Evolutionary conservation across 2,888 invertebrate species (phyloP).

Genomic region (Lepetodrilus schrolli): DNA sequence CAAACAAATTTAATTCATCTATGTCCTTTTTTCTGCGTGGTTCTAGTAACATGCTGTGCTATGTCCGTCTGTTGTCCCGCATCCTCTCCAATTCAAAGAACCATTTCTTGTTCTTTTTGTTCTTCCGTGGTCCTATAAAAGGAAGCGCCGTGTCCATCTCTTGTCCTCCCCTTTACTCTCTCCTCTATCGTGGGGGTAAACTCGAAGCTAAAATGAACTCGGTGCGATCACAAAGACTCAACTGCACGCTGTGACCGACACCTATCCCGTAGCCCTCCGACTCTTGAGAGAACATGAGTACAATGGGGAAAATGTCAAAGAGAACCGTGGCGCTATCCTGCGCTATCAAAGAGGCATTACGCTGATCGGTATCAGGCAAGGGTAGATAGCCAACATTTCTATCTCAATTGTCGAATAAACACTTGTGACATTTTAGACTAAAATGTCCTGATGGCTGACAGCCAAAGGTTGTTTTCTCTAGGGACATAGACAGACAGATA

Average conservation of each 20-base stretch:
- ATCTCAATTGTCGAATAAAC: constrained; percentile 26
- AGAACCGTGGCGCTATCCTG: constrained; percentile 20
- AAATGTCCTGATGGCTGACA: constrained; percentile 1
- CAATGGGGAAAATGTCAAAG: constrained; percentile 20
- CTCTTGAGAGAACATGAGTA: constrained; percentile 2
- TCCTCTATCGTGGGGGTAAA: too few species aligned
- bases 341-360: constrained; percentile 26
- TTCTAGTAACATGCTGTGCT: too few species aligned
- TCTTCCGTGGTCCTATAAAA: too few species aligned
- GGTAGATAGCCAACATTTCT: constrained; percentile 16
- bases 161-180: too few species aligned
- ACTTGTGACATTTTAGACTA: constrained; percentile 25
- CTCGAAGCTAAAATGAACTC: background rate
- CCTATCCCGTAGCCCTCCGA: background rate
- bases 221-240: constrained; percentile 6
- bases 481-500: constrained; percentile 16
- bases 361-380: constrained; percentile 16
- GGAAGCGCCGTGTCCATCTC: too few species aligned
- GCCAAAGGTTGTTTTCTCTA: background rate
- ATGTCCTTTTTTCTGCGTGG: too few species aligned
- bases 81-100: too few species aligned
- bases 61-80: too few species aligned
- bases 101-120: too few species aligned
- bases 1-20: too few species aligned
- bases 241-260: constrained; percentile 2